phyloP scores from a whole-genome alignment of 2,797 vertebrate genomes.

The Fundulus diaphanus region DNA sequence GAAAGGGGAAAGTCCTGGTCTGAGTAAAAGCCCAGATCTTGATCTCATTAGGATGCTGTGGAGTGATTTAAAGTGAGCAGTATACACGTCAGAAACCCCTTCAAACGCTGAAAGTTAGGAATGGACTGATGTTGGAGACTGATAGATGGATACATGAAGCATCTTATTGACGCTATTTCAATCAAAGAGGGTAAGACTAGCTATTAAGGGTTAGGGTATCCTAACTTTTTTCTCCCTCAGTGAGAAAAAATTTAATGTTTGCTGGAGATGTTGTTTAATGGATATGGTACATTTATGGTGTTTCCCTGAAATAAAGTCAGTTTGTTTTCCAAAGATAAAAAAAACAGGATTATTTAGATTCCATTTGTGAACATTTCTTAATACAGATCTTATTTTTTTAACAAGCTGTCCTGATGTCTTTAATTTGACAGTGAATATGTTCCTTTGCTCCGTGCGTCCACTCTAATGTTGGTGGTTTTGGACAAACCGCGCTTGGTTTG shows the following conservation, averaged over 20 bases:
- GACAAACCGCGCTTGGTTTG: slow-evolving; percentile 60
- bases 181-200: neutral
- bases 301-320: neutral
- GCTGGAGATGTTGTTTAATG: neutral
- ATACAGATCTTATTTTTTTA: neutral
- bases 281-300: neutral
- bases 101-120: neutral
- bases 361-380: too few relatives aligned
- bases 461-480: slow-evolving; percentile 62
- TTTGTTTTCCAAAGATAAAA: too few relatives aligned
- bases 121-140: neutral
- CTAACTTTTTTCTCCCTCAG: neutral
- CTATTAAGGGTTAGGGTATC: neutral
- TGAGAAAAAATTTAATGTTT: neutral
- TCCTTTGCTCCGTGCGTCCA: slow-evolving; percentile 44
- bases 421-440: slow-evolving; percentile 34
- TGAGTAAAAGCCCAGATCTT: neutral
- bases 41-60: neutral
- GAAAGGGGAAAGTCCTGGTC: neutral
- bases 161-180: neutral
- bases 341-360: neutral
- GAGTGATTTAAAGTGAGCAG: neutral
- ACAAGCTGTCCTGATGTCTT: neutral
- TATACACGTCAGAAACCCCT: neutral
- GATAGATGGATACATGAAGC: neutral